Percentiles rank a stretch among this genome's conserved stretches.
These are phyloP conservation scores for Palythoa caribaeorum DNA, from an alignment of 92 coral and sea anemone species.

Conservation along the genomic window DNA sequence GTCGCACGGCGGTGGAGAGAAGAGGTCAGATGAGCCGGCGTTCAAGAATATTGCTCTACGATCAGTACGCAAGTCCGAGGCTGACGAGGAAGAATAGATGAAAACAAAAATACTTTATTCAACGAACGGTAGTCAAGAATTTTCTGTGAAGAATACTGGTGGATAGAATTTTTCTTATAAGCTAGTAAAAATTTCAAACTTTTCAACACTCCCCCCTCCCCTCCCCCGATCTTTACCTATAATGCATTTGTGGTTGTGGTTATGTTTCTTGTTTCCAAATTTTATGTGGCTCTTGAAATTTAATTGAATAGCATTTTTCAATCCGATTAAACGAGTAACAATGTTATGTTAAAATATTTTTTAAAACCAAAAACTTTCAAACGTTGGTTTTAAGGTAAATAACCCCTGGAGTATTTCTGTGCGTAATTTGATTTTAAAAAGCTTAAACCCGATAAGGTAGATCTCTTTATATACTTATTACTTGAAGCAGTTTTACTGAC, in stretches of 20 bases:
- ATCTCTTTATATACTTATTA: neutral
- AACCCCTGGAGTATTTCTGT: neutral
- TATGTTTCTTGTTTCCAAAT: too few species aligned
- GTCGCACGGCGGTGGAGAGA: slow-evolving; percentile 11
- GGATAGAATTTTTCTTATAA: neutral
- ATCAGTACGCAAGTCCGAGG: slow-evolving; percentile 49
- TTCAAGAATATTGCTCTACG: slow-evolving; percentile 48
- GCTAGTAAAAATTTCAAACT: neutral
- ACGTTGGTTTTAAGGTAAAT: neutral
- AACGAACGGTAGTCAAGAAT: neutral
- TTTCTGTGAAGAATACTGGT: slow-evolving; percentile 29
- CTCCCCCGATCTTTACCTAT: neutral
- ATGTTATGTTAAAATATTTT: too few species aligned
- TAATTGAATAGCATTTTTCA: too few species aligned
- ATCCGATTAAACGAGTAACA: too few species aligned
- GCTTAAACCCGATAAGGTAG: neutral
- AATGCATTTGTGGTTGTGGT: too few species aligned
- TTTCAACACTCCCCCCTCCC: neutral
- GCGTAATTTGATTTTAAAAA: neutral
- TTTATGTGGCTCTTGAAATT: too few species aligned
- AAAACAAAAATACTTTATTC: slow-evolving; percentile 1
- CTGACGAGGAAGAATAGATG: slow-evolving; percentile 34
- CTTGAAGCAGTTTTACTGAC: neutral
- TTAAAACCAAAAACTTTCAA: neutral
- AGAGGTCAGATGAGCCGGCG: slow-evolving; percentile 25